Evolutionary conservation across 2,888 invertebrate genomes (phyloP).

Genomic region (Mechanitis messenoides): DNA sequence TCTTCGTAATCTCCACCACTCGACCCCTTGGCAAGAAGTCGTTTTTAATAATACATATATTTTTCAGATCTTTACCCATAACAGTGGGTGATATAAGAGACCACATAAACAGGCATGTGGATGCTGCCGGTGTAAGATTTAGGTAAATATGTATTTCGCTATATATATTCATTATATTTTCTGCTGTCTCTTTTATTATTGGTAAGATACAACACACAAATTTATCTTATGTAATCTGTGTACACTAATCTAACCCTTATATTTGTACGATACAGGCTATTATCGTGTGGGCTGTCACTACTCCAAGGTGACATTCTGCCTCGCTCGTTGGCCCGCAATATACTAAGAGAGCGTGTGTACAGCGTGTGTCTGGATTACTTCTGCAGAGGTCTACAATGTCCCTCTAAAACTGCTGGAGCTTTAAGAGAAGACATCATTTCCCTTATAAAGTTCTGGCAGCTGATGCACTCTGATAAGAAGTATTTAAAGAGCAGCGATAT

Average conservation of each 20-base stretch:
- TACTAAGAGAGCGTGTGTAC: constrained; percentile 96
- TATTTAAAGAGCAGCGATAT: constrained; percentile 90
- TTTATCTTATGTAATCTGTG: neutral
- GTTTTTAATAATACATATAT: neutral
- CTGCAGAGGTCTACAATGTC: constrained; percentile 91
- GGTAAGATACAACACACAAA: neutral
- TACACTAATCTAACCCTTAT: neutral
- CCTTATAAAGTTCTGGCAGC: constrained; percentile 96
- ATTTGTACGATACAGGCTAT: constrained; percentile 72
- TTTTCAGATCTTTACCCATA: constrained; percentile 85
- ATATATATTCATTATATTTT: neutral
- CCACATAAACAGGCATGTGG: constrained; percentile 89
- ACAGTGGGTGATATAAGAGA: constrained; percentile 84
- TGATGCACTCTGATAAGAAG: constrained; percentile 95
- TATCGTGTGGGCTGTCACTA: constrained; percentile 93
- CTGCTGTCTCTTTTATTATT: too few relatives aligned
- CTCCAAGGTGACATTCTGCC: constrained; percentile 95
- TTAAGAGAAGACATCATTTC: constrained; percentile 92
- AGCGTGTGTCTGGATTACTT: constrained; percentile 97
- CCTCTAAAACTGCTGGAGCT: constrained; percentile 85
- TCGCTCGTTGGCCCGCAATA: constrained; percentile 91
- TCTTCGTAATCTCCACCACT: too few relatives aligned
- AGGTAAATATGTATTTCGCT: constrained; percentile 69
- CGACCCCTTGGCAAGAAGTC: too few relatives aligned
- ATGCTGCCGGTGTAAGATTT: constrained; percentile 94